Evolutionary conservation across 2,888 invertebrate genomes (phyloP), one percentile per base, ranked within the genome.

Genomic region (Eupithecia centaureata): DNA sequence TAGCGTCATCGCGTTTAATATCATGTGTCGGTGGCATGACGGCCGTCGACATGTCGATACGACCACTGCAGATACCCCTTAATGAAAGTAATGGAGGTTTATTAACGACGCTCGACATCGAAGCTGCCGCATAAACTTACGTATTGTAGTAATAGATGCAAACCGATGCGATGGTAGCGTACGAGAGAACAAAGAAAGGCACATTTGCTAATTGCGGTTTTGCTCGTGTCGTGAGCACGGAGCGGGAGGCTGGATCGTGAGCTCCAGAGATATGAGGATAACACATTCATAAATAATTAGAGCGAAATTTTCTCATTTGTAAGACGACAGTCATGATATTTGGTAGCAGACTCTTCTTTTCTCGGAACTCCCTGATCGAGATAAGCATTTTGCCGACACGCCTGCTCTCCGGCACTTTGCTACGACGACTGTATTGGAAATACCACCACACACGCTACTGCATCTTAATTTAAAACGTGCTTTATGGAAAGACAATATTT

Each of bases 271-370:
- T 93, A 92, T 93, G 91, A 92, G 85, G 93, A 93, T 93, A 93
- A 92, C 92, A 92, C 93, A 93, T 92, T 93, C 93, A 93, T 93
- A 93, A 93, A 93, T 93, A 93, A 93, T 93, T 93, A 93, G 93
- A 93, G 92, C 90, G 88, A 93, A 93, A 92, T 93, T 93, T 93
- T 93, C 93, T 92, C 93, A 93, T 93, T 93, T 93, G 93, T 93
- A 92, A 91, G 90, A 90, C 91, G 89, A 90, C 88, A 91, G 91
- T 88, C 92, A 91, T 91, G 93, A 93, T 93, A 93, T 93, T 93
- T 92, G 92, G 92, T 88, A 84, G 90, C 89, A 84, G 87, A 86
- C 85, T 85, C 86, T 84, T 82, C 85, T 86, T 86, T 93, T 93
- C 93, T 90, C 77, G 82, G 93, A 93, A 93, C 82, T 78, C 83